These are phyloP conservation scores for Pachliopta kotzebuea DNA, from an alignment of 2,888 invertebrate species.

Conservation along the genomic window DNA sequence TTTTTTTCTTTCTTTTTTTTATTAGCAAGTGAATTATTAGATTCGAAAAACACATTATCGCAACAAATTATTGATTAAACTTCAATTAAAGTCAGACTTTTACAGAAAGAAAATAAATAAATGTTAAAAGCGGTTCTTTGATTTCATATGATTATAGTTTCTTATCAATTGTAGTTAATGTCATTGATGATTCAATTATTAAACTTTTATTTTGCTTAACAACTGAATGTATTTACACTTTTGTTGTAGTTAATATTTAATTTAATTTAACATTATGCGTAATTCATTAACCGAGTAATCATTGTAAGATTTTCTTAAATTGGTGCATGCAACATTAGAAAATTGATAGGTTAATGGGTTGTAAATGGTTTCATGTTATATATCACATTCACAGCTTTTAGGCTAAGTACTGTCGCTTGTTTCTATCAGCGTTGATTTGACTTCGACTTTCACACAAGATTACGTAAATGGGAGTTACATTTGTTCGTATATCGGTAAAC, in stretches of 20 bases:
- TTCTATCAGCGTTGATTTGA: slow-evolving; percentile 52
- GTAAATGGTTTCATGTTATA: slow-evolving; percentile 37
- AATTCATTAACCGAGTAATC: not conserved
- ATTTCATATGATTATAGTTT: too few species aligned
- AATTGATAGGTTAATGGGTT: slow-evolving; percentile 10
- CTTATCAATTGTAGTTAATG: too few species aligned
- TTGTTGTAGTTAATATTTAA: not conserved
- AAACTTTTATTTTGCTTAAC: not conserved
- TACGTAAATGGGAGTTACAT: slow-evolving; percentile 51
- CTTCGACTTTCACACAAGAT: slow-evolving; percentile 57
- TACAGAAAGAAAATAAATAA: too few species aligned
- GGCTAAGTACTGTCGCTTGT: slow-evolving; percentile 50
- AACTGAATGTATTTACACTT: too few species aligned
- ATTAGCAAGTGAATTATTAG: not conserved
- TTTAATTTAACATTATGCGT: not conserved
- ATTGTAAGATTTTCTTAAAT: not conserved
- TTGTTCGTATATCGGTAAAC: slow-evolving; percentile 48
- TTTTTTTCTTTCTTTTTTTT: not conserved
- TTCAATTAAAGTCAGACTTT: too few species aligned
- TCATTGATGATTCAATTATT: too few species aligned
- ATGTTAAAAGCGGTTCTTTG: too few species aligned
- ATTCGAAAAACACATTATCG: not conserved
- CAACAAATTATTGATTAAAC: not conserved
- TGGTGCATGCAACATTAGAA: not conserved
- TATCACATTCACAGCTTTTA: slow-evolving; percentile 50